Evolutionary conservation across 2,888 invertebrate genomes (phyloP).

Genomic region (Tolmerus cingulatus): DNA sequence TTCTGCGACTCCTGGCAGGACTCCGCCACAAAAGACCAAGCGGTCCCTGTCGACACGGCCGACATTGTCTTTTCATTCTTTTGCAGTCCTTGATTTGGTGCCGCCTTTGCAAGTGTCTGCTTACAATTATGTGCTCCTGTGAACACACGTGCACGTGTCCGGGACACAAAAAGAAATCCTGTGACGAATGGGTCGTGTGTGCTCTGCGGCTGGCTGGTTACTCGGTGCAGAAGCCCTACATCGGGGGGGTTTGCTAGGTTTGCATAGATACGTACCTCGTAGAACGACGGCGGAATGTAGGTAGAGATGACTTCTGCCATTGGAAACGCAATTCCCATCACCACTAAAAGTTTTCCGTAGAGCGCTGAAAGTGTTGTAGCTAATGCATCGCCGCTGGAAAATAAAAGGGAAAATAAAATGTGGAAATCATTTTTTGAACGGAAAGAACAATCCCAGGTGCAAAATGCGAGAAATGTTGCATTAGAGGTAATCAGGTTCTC

Average conservation of each 20-base stretch:
- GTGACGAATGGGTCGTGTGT: neutral
- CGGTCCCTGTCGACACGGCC: neutral
- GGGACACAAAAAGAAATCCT: neutral
- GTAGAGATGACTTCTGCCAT: conserved; percentile 96
- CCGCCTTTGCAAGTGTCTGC: neutral
- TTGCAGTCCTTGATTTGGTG: neutral
- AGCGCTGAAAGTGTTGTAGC: conserved; percentile 90
- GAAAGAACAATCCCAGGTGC: neutral
- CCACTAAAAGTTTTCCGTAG: conserved; percentile 91
- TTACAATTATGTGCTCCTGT: neutral
- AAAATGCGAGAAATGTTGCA: neutral
- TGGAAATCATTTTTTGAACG: neutral
- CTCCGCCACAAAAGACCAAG: neutral
- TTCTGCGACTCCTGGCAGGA: neutral
- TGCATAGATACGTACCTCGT: conserved; percentile 72
- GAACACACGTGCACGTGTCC: neutral
- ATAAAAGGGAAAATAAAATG: conserved; percentile 50
- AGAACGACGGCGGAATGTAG: conserved; percentile 91
- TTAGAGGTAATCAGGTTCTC: neutral
- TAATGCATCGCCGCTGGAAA: conserved; percentile 80
- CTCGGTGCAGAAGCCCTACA: neutral
- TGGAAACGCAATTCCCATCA: conserved; percentile 94
- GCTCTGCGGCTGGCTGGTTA: neutral
- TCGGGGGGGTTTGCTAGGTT: neutral
- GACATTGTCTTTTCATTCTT: neutral